These are phyloP conservation scores for Hydra vulgaris DNA, from an alignment of 30 jellyfish, hydroid and myxozoan genomes.

Conservation along the genomic window DNA sequence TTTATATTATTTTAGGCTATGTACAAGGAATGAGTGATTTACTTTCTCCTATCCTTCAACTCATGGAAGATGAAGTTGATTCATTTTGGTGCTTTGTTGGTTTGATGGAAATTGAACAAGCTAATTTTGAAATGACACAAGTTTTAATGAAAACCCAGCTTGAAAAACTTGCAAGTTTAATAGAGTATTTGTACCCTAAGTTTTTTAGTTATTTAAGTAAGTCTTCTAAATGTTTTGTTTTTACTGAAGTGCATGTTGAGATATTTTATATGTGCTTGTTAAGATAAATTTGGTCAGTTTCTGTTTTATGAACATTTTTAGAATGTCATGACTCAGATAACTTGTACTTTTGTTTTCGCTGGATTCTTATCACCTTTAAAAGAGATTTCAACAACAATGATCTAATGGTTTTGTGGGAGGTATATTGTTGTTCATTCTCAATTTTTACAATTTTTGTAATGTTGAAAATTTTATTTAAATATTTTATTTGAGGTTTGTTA, in stretches of 20 bases:
- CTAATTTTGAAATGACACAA: slow-evolving; percentile 73
- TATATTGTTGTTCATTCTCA: background rate
- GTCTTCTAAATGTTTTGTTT: background rate
- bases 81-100: slow-evolving; percentile 96
- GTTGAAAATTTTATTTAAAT: no score
- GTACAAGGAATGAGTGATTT: slow-evolving; percentile 98
- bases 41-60: slow-evolving; percentile 64
- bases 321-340: slow-evolving; percentile 59
- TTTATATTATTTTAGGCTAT: slow-evolving; percentile 41
- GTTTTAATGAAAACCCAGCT: slow-evolving; percentile 67
- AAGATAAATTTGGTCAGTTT: background rate
- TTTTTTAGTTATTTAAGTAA: slow-evolving; percentile 52
- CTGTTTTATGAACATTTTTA: slow-evolving; percentile 8
- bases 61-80: slow-evolving; percentile 82
- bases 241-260: no score
- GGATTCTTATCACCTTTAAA: slow-evolving; percentile 71
- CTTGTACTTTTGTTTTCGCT: slow-evolving; percentile 70
- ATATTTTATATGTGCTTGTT: no score
- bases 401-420: slow-evolving; percentile 83
- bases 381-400: slow-evolving; percentile 57
- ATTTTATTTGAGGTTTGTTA: no score
- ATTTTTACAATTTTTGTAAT: no score
- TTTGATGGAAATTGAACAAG: slow-evolving; percentile 70
- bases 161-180: slow-evolving; percentile 32
- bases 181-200: slow-evolving; percentile 56